Conservation (phyloP, 2,797 vertebrate genomes). For the Hephaestus fuliginosus region DNA sequence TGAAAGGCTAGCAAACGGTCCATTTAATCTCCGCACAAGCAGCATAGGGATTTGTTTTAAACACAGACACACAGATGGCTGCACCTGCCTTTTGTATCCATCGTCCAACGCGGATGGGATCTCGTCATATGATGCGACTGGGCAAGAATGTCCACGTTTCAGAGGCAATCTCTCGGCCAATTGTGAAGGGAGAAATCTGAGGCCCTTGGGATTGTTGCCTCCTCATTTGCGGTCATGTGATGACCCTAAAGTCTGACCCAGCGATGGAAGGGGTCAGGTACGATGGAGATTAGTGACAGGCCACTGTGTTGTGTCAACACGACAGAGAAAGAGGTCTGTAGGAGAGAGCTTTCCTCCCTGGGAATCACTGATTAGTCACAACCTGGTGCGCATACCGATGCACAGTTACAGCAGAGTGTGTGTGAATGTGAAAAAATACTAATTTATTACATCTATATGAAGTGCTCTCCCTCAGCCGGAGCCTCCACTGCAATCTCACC, state of each 20-base stretch:
- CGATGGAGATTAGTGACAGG: conserved; percentile 75
- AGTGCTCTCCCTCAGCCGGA: not conserved
- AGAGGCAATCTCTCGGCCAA: conserved; percentile 24
- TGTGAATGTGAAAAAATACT: conserved; percentile 2
- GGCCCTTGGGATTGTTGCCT: conserved; percentile 48
- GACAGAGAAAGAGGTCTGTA: conserved; percentile 38
- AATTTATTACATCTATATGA: not conserved
- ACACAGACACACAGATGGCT: conserved; percentile 5
- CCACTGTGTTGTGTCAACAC: conserved; percentile 79
- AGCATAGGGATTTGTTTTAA: conserved; percentile 38
- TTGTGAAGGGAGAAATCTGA: conserved; percentile 29
- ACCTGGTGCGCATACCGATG: conserved; percentile 16
- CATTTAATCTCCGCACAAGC: conserved; percentile 49
- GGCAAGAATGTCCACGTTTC: conserved; percentile 18
- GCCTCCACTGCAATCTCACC: conserved; percentile 21
- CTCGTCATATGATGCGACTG: conserved; percentile 53
- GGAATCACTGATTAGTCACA: conserved; percentile 36
- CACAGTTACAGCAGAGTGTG: not conserved
- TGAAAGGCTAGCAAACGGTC: conserved; percentile 38
- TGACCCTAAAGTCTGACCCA: conserved; percentile 60
- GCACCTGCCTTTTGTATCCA: conserved; percentile 55
- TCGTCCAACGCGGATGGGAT: conserved; percentile 2
- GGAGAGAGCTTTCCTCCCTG: conserved; percentile 45
- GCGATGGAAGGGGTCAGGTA: conserved; percentile 59
- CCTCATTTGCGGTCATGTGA: conserved; percentile 70